Evolutionary conservation across 2,888 invertebrate species (phyloP).

Genomic region (Folsomia manolachei): DNA sequence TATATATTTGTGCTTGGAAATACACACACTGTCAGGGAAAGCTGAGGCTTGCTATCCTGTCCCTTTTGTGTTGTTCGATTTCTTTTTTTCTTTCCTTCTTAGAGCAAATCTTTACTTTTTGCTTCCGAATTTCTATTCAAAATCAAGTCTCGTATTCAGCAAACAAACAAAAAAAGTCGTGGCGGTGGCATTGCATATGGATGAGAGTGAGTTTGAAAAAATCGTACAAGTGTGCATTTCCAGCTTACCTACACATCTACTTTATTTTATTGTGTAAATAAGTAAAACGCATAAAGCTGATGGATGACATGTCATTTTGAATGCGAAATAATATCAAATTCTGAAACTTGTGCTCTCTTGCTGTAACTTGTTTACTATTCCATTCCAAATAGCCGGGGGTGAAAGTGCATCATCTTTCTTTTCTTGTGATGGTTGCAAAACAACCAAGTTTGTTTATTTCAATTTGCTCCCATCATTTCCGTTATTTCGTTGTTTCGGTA

Average conservation of each 20-base stretch:
- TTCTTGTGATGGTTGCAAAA: too few species aligned
- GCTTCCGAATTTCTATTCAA: background rate
- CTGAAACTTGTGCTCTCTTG: background rate
- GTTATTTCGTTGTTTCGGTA: too few species aligned
- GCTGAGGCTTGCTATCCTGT: too few species aligned
- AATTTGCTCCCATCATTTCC: too few species aligned
- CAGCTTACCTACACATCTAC: background rate
- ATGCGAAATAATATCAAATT: background rate
- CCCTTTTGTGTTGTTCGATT: background rate
- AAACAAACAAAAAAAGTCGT: constrained; percentile 1
- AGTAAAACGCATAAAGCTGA: too few species aligned
- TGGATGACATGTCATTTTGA: too few species aligned
- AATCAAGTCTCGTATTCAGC: background rate
- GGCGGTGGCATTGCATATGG: background rate
- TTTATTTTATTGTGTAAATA: background rate
- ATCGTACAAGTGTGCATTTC: background rate
- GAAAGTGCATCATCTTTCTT: too few species aligned
- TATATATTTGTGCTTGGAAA: too few species aligned
- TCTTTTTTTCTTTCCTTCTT: background rate
- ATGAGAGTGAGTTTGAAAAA: background rate
- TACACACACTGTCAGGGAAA: too few species aligned
- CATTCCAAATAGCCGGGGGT: too few species aligned
- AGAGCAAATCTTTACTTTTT: too few species aligned
- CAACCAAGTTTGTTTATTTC: too few species aligned
- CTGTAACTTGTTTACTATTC: background rate